A percentile compares a stretch with the other conserved stretches of the same genome.
These are phyloP conservation scores for Actinia equina DNA, from an alignment of 64 coral and sea anemone genomes.

Conservation along the genomic window DNA sequence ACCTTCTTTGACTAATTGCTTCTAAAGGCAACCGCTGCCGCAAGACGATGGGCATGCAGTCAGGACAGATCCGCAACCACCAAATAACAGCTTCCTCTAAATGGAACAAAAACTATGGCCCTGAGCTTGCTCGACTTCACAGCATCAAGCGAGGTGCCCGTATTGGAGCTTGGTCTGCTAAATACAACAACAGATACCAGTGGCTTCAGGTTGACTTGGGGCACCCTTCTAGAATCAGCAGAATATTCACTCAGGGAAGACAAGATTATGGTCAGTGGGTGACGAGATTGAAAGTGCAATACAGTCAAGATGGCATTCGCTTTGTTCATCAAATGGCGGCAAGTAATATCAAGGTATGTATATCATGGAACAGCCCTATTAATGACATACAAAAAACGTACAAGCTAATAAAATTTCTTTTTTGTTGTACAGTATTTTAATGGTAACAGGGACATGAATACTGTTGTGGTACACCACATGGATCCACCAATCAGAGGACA, in stretches of 20 bases:
- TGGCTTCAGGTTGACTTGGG: slow-evolving; percentile 46
- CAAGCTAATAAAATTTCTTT: neutral
- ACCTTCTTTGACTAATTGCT: neutral
- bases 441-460: slow-evolving; percentile 71
- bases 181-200: slow-evolving; percentile 47
- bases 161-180: slow-evolving; percentile 46
- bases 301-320: slow-evolving; percentile 47
- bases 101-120: slow-evolving; percentile 34
- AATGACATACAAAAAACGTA: too few species aligned
- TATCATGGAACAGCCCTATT: neutral
- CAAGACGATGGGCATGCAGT: slow-evolving; percentile 44
- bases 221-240: slow-evolving; percentile 28
- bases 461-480: slow-evolving; percentile 57
- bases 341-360: neutral
- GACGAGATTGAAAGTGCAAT: slow-evolving; percentile 28
- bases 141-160: neutral
- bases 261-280: slow-evolving; percentile 47
- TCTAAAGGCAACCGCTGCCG: slow-evolving; percentile 25
- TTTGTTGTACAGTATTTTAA: slow-evolving; percentile 53
- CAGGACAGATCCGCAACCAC: slow-evolving; percentile 30
- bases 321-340: slow-evolving; percentile 15
- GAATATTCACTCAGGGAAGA: slow-evolving; percentile 50
- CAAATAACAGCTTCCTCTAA: slow-evolving; percentile 50
- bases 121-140: slow-evolving; percentile 29
- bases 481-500: slow-evolving; percentile 56